Conservation (phyloP, 2,113 vertebrate species). For the Noctilio leporinus region DNA sequence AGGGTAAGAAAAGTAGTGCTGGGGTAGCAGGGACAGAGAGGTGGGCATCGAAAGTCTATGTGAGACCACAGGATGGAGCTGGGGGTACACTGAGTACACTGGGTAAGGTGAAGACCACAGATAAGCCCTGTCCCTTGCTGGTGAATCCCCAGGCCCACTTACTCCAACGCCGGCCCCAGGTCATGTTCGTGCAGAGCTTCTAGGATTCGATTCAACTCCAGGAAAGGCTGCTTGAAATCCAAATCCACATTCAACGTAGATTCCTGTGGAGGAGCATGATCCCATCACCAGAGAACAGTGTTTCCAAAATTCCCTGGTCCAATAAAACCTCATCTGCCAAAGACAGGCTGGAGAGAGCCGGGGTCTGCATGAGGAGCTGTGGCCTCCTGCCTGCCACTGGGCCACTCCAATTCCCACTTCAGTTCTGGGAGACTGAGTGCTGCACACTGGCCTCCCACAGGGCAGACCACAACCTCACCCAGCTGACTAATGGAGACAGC, state of each 20-base stretch:
- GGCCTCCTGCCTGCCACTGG: neutral
- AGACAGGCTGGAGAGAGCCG: neutral
- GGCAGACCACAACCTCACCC: neutral
- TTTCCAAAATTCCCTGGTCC: neutral
- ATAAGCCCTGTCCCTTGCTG: neutral
- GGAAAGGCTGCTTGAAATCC: slow-evolving; percentile 91
- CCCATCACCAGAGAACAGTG: neutral
- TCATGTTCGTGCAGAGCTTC: slow-evolving; percentile 90
- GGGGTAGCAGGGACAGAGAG: neutral
- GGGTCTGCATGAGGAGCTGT: neutral
- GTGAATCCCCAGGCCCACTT: slow-evolving; percentile 47
- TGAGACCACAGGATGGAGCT: neutral
- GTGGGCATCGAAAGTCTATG: neutral
- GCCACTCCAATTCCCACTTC: neutral
- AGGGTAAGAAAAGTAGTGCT: neutral
- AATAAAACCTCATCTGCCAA: neutral
- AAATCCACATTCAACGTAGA: slow-evolving; percentile 89
- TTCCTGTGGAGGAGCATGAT: slow-evolving; percentile 75
- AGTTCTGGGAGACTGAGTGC: neutral
- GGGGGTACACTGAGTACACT: neutral
- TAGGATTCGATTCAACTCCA: slow-evolving; percentile 90
- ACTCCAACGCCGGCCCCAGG: slow-evolving; percentile 89
- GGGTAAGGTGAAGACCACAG: neutral
- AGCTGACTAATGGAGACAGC: neutral
- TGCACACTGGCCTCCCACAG: neutral